Base-by-base conservation (phyloP, 2,888 invertebrate species). In the Isoperla grammatica region DNA sequence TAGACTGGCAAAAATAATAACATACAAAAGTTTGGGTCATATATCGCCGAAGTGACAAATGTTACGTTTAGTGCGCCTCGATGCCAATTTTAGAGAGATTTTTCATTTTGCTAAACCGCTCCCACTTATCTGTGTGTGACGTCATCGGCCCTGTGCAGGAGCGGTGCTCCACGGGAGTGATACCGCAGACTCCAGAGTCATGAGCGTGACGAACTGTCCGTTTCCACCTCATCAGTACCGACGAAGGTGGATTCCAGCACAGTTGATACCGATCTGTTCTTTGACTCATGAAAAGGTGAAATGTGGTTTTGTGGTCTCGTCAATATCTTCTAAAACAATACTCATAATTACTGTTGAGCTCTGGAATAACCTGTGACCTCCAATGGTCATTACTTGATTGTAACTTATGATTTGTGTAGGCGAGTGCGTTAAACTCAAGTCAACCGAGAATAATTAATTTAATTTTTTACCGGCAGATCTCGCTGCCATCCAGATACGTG, bases 1-100 rank as follows among this genome's bases (percentile, higher is more conserved):
- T 45, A 19, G 45, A 45, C 17, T 45, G 17, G 45, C 45, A 45
- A 45, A 45, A 45, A 45, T 45, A 45, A 45, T 45, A 45, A 19
- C 45, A 45, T 9, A 45, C 45, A 45, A 45, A 45, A 45, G 17
- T 45, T 45, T 45, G 11, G 45, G 4, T 19, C 45, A 45, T 45
- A 45, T 45, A 45, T 45, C 17, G 45, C 19, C 45, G 11, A 45
- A 8, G 19, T 19, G 45, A 45, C 45, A 45, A 45, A 45, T 19
- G 19, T 11, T 45, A 45, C 45, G 45, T 19, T 45, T 19, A 13
- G 45, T 11, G 17, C 45, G 19, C 4, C 11, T 45, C 45, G n/a
- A 40, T 45, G 45, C 45, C 45, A 45, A 19, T 17, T 45, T 45
- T 17, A 45, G 15, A 11, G 17, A 19, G 6, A 11, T 45, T 40